Evolutionary conservation across 2,113 vertebrate genomes (phyloP).

Genomic region (Coptodon rendalli): DNA sequence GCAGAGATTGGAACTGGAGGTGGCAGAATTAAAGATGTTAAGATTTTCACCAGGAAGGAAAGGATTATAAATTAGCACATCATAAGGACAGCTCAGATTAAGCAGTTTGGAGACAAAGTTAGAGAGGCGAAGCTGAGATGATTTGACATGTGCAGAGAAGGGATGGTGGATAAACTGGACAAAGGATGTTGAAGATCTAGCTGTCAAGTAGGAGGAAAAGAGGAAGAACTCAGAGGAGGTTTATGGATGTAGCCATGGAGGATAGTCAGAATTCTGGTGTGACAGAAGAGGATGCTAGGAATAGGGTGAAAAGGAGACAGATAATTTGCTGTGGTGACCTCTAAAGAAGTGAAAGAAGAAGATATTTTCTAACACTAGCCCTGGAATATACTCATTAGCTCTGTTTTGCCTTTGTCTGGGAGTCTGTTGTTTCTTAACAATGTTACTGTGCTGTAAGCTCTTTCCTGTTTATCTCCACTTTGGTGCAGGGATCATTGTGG

Average conservation of each 20-base stretch:
- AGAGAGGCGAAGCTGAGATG: not conserved
- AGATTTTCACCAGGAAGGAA: not conserved
- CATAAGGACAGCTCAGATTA: not conserved
- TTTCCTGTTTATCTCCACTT: not conserved
- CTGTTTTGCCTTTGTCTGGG: not conserved
- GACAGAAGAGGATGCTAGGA: not conserved
- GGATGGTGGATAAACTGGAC: not conserved
- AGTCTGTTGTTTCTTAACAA: not conserved
- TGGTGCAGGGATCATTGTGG: not conserved
- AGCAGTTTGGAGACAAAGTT: not conserved
- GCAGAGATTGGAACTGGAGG: not conserved
- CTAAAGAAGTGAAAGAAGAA: not conserved
- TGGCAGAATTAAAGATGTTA: not conserved
- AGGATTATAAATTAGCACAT: not conserved
- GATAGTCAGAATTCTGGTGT: not conserved
- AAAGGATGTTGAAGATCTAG: not conserved
- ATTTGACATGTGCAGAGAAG: not conserved
- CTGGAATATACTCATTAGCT: not conserved
- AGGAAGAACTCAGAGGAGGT: not conserved
- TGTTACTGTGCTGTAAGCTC: not conserved
- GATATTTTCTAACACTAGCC: not conserved
- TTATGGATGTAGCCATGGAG: not conserved
- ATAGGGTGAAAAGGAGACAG: not conserved
- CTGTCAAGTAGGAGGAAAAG: not conserved
- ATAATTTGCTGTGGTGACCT: not conserved